Conservation (phyloP, 2,113 vertebrate species). For the Pipra filicauda region DNA sequence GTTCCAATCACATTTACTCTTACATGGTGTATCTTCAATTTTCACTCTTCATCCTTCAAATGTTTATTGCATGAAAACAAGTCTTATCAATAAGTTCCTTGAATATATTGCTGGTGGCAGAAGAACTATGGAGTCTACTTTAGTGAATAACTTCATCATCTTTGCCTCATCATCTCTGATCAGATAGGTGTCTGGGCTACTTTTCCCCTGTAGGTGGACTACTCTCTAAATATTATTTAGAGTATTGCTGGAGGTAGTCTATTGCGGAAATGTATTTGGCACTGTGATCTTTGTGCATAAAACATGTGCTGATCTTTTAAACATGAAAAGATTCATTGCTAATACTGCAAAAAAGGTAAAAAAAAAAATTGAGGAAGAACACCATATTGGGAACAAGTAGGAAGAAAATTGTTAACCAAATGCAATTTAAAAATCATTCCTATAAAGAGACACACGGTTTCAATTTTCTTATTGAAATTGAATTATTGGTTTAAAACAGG, state of each 20-base stretch:
- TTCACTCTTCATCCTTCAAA: not conserved
- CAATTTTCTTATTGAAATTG: slow-evolving; percentile 20
- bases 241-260: slow-evolving; percentile 23
- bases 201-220: slow-evolving; percentile 4
- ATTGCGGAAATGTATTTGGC: not conserved
- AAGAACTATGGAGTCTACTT: not conserved
- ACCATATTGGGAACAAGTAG: not conserved
- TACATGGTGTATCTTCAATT: not conserved
- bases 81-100: slow-evolving; percentile 27
- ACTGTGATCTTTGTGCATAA: not conserved
- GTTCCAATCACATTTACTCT: not conserved
- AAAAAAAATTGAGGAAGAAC: not conserved
- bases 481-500: slow-evolving; percentile 15
- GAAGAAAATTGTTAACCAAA: slow-evolving; percentile 29
- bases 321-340: not conserved
- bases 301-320: slow-evolving; percentile 30
- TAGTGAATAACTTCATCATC: slow-evolving; percentile 13
- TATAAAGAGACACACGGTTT: not conserved
- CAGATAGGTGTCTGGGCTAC: not conserved
- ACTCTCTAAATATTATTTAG: slow-evolving; percentile 28
- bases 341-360: not conserved
- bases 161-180: not conserved
- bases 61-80: slow-evolving; percentile 7
- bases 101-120: slow-evolving; percentile 43
- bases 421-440: not conserved